Evolutionary conservation across 2,113 vertebrate species (phyloP), one percentile per base, ranked within the genome.

Genomic region (Callipepla squamata): DNA sequence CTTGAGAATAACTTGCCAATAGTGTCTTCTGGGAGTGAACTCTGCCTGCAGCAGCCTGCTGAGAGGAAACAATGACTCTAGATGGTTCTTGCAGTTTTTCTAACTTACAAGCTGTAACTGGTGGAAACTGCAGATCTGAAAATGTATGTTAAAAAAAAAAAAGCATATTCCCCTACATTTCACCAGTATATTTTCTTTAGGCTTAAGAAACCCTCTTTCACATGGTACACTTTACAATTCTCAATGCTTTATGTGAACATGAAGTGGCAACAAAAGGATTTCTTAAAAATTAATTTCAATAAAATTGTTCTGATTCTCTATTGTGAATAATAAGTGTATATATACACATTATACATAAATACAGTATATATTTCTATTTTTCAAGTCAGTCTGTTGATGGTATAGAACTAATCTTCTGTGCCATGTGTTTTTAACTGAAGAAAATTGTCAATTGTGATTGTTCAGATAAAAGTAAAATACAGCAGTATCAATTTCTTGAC

Each of bases 1-100:
- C 98, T 99, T 77, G 98, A 99, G 96, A 99, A 99, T 97, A 98
- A 98, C 95, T 98, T 99, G 97, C 99, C 99, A 26, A 99, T 99
- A 73, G 97, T 99, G 85, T 99, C 99, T 22, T 98, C 99, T 4
- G 99, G 99, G 92, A 99, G 99, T 61, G 99, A 99, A 98, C 98
- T 99, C 90, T 99, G 98, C 96, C 98, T 99, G 92, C 98, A 98
- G 94, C 99, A 99, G 96, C 98, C 99, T 1, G 99, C 98, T 62
- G 98, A 98, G 86, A 98, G 98, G 94, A 99, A 98, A 96, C 97
- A 98, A 94, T 99, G 98, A 99, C 76, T 83, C 4, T 30, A 72
- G 66, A 92, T 84, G 80, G 94, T 44, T 80, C 48, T 86, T 92
- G 94, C 80, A 72, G 30, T 40, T 78, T 70, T 68, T 72, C 57